These are phyloP conservation scores for Andrena bicolor DNA, from an alignment of 2,888 invertebrate species.

Conservation along the genomic window DNA sequence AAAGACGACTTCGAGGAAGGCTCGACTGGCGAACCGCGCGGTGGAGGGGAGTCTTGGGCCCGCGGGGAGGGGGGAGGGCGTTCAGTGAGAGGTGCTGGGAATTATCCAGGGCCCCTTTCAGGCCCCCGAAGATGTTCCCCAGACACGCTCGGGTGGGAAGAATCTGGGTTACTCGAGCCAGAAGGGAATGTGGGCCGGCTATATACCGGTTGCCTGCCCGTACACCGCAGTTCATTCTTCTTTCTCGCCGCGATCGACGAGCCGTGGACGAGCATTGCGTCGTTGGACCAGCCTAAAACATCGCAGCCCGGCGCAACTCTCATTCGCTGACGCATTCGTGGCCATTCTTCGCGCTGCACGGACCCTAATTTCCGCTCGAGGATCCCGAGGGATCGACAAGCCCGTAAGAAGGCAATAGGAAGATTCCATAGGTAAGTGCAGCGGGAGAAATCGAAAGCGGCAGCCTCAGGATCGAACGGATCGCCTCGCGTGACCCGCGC, in stretches of 20 bases:
- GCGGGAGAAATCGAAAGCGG: conserved; percentile 59
- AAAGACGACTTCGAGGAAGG: conserved; percentile 50
- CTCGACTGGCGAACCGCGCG: background rate
- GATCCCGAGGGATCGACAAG: background rate
- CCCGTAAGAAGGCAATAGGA: background rate
- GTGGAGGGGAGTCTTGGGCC: background rate
- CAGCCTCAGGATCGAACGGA: conserved; percentile 25
- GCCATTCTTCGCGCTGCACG: background rate
- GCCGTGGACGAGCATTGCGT: conserved; percentile 31
- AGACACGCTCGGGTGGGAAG: conserved; percentile 77
- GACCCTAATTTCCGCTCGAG: too few species aligned
- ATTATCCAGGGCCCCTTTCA: conserved; percentile 62
- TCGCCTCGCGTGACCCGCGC: conserved; percentile 33
- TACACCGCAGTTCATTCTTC: conserved; percentile 82
- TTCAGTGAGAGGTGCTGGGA: conserved; percentile 59
- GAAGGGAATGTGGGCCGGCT: conserved; percentile 84
- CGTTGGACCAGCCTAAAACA: conserved; percentile 24
- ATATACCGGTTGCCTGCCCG: conserved; percentile 83
- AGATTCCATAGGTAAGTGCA: conserved; percentile 53
- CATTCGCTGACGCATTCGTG: conserved; percentile 3
- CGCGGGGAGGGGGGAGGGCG: conserved; percentile 46
- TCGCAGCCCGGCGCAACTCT: background rate
- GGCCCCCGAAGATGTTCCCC: conserved; percentile 67
- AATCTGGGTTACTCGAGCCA: conserved; percentile 85
- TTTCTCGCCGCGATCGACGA: conserved; percentile 60